These are phyloP conservation scores for Distichodus sexfasciatus DNA, from an alignment of 2,797 vertebrate genomes.

Conservation along the genomic window DNA sequence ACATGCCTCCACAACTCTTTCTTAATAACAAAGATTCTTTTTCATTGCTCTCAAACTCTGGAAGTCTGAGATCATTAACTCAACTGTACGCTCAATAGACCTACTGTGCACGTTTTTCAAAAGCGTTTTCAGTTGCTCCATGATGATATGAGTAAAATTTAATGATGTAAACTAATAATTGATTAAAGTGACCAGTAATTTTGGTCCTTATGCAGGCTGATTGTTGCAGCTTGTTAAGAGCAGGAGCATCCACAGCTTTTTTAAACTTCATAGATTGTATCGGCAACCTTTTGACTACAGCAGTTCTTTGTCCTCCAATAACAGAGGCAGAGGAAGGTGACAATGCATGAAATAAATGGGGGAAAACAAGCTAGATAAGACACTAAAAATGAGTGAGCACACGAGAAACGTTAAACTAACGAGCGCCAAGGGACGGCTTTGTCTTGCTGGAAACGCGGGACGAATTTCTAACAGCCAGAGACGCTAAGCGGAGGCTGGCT, in stretches of 20 bases:
- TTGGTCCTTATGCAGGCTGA: too few relatives aligned
- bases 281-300: conserved; percentile 60
- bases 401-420: conserved; percentile 31
- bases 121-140: too few relatives aligned
- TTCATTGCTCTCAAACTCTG: too few relatives aligned
- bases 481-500: conserved; percentile 61
- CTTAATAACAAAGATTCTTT: too few relatives aligned
- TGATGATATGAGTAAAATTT: too few relatives aligned
- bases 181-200: too few relatives aligned
- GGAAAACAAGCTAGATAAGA: conserved; percentile 58
- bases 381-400: conserved; percentile 44
- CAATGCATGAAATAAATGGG: neutral
- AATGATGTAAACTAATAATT: too few relatives aligned
- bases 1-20: too few relatives aligned
- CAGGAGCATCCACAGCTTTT: neutral
- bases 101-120: too few relatives aligned
- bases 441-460: conserved; percentile 64
- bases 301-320: conserved; percentile 35
- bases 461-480: conserved; percentile 64
- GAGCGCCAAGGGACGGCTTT: conserved; percentile 58
- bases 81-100: too few relatives aligned
- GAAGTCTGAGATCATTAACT: too few relatives aligned
- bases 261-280: conserved; percentile 56
- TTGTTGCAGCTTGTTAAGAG: neutral
- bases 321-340: conserved; percentile 27